Evolutionary conservation across 2,888 invertebrate genomes (phyloP).

Genomic region (Aphodius sticticus): DNA sequence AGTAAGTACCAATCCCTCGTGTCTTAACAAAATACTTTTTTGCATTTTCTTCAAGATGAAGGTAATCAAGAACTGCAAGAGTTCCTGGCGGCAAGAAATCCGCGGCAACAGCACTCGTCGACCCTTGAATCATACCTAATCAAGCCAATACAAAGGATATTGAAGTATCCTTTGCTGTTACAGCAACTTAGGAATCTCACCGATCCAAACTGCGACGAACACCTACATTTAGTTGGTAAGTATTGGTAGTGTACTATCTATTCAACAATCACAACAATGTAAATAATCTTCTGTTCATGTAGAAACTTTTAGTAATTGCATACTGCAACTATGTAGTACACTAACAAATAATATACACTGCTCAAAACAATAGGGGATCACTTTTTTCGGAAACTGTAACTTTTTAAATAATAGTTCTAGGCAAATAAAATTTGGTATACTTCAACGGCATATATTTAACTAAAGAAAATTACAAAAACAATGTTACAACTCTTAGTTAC

Average conservation of each 20-base stretch:
- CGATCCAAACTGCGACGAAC: conserved; percentile 91
- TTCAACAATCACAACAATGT: no score
- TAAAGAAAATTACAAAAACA: no score
- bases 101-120: conserved; percentile 95
- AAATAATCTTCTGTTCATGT: no score
- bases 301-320: no score
- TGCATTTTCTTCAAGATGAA: conserved; percentile 73
- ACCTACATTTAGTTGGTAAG: conserved; percentile 90
- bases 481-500: no score
- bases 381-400: no score
- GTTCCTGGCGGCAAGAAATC: conserved; percentile 93
- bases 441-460: no score
- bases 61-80: conserved; percentile 96
- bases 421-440: no score
- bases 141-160: conserved; percentile 97
- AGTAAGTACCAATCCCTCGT: conserved; percentile 64
- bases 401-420: no score
- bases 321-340: no score
- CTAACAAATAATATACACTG: no score
- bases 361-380: no score
- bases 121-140: conserved; percentile 98
- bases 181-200: conserved; percentile 95
- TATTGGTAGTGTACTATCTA: conserved; percentile 35
- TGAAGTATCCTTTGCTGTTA: conserved; percentile 94
- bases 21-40: conserved; percentile 16